Evolutionary conservation across 2,797 vertebrate species (phyloP), one percentile per base, ranked within the genome.

Genomic region (Naso thynnoides): DNA sequence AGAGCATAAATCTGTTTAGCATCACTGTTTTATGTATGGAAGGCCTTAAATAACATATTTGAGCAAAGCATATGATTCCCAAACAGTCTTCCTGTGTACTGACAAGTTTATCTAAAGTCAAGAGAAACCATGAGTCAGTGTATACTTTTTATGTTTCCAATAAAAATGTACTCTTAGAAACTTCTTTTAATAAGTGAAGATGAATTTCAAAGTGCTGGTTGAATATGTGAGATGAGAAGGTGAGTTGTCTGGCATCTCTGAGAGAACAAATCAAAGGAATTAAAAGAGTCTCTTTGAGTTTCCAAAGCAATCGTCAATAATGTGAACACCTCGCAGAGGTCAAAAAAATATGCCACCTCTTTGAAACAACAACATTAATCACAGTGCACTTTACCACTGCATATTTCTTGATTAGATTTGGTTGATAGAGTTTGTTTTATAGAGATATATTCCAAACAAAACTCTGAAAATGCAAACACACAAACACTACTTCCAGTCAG

Each of bases 241-340:
- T 69, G 70, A 55, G 54, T 47, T 41, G 33, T 57, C 31, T 70
- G 49, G 56, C 61, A 64, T 52, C 49, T 75, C 45, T 39, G 31
- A 58, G 56, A 57, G 53, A 70, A 52, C 39, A 60, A 74, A 71
- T 74, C 48, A 71, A 65, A 84, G 19, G 53, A 45, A 68, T 53
- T 60, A 42, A 64, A 71, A 58, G 18, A 55, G 19, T 64, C 15
- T 50, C 42, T 68, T 56, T 70, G 36, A 61, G 29, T 54, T 63
- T 62, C 39, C 13, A 21, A 58, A 49, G 55, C 59, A 70, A 33
- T 69, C 41, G 61, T 56, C 57, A 73, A 55, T 59, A 63, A 67
- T 56, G n/a, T 50, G 21, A 62, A 49, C 15, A 8, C 23, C 33
- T 58, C 21, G 10, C 67, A 26, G 48, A 66, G 66, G 56, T 72